Evolutionary conservation across 1,140 invertebrate genomes (phyloP).

Genomic region (Euglossa dilemma): DNA sequence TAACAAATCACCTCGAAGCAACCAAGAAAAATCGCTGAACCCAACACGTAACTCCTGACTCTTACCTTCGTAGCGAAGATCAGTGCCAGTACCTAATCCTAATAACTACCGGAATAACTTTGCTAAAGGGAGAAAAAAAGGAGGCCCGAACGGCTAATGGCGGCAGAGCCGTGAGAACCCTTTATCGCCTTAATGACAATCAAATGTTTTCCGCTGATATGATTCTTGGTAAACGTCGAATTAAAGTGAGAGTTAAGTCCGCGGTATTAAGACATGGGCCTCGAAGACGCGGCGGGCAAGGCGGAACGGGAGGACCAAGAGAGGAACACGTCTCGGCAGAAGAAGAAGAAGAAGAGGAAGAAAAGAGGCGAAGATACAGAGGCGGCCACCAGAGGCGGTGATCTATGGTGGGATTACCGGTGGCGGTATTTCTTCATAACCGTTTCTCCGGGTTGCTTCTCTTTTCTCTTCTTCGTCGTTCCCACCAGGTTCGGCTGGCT

Average conservation of each 20-base stretch:
- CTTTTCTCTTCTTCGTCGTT: constrained; percentile 56
- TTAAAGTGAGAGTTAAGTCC: constrained; percentile 70
- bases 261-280: constrained; percentile 64
- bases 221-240: constrained; percentile 10
- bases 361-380: constrained; percentile 73
- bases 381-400: constrained; percentile 74
- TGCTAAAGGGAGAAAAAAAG: too few relatives aligned
- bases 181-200: constrained; percentile 19
- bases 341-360: constrained; percentile 58
- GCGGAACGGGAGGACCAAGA: not conserved
- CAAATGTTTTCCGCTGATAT: constrained; percentile 15
- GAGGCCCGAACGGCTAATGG: not conserved
- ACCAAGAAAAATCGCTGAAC: too few relatives aligned
- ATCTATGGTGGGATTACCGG: constrained; percentile 80
- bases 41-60: too few relatives aligned
- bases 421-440: constrained; percentile 82
- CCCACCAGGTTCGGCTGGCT: constrained; percentile 43
- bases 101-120: too few relatives aligned
- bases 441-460: constrained; percentile 69
- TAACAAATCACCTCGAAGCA: too few relatives aligned
- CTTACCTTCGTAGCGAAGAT: too few relatives aligned
- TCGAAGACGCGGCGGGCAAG: not conserved
- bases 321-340: constrained; percentile 18
- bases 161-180: not conserved
- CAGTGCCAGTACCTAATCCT: too few relatives aligned